These are phyloP conservation scores for Antitype chi DNA, from an alignment of 2,888 invertebrate species.

Conservation along the genomic window DNA sequence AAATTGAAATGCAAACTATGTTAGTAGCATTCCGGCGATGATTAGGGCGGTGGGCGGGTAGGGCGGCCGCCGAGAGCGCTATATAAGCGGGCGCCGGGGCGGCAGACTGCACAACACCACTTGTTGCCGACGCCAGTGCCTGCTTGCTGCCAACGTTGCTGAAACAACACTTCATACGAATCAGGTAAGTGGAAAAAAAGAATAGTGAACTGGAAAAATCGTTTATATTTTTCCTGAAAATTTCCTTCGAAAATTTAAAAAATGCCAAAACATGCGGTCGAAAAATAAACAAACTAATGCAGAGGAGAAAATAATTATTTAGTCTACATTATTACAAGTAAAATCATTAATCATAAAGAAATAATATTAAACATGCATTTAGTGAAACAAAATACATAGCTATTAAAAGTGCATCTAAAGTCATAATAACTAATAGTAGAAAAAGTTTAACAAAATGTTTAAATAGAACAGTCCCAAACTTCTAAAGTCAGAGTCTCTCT, in stretches of 20 bases:
- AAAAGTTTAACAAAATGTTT: background rate
- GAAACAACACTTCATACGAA: constrained; percentile 73
- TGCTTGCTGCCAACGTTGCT: constrained; percentile 80
- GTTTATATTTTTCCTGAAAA: background rate
- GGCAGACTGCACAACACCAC: constrained; percentile 87
- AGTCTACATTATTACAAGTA: accelerated
- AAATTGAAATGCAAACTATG: constrained; percentile 87
- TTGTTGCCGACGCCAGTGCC: constrained; percentile 82
- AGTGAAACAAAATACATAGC: background rate
- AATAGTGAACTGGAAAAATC: constrained; percentile 17
- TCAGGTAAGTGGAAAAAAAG: constrained; percentile 79
- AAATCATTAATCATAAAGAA: background rate
- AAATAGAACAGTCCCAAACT: constrained; percentile 12
- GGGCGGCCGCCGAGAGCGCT: constrained; percentile 72
- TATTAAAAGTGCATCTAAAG: background rate
- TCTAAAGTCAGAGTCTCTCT: background rate
- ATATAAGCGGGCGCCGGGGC: constrained; percentile 85
- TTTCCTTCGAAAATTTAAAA: background rate
- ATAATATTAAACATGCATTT: background rate
- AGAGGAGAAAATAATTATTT: accelerated
- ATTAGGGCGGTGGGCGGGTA: constrained; percentile 85
- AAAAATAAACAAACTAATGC: background rate
- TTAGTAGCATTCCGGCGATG: constrained; percentile 80
- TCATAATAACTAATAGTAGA: background rate
- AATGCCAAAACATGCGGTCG: background rate